phyloP scores from a whole-genome alignment of 1,140 invertebrate species.

The Cydia fagiglandana region DNA sequence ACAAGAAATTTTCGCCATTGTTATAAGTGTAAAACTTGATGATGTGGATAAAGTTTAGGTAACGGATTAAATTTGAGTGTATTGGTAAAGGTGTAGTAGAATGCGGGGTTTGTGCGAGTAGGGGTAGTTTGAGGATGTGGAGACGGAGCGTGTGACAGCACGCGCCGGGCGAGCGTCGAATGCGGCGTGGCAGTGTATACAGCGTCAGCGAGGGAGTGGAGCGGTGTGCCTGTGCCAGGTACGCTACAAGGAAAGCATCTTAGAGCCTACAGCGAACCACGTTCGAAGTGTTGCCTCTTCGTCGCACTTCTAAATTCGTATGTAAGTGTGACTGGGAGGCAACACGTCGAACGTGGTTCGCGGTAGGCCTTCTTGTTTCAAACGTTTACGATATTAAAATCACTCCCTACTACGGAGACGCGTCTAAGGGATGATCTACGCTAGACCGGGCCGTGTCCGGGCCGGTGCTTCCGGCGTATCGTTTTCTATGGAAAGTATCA shows the following conservation, averaged over 20 bases:
- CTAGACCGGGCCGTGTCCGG: no score
- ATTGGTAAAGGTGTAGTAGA: conserved; percentile 13
- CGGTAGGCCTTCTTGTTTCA: no score
- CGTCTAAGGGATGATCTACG: no score
- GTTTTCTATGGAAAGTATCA: no score
- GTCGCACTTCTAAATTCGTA: no score
- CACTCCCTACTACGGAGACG: no score
- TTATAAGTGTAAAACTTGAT: conserved; percentile 22
- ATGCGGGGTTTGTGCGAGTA: conserved; percentile 13
- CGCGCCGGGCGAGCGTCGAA: conserved; percentile 49
- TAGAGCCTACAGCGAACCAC: no score
- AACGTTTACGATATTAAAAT: no score
- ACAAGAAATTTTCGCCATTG: background rate
- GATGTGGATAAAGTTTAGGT: conserved; percentile 12
- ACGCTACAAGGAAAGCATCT: conserved; percentile 12
- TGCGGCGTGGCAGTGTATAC: conserved; percentile 73
- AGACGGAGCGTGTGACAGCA: conserved; percentile 45
- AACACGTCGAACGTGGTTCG: no score
- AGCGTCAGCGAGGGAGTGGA: conserved; percentile 73
- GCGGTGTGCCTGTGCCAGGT: conserved; percentile 72
- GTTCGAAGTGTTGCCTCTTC: no score
- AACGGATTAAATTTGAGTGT: background rate
- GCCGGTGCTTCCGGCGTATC: no score
- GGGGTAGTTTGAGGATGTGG: conserved; percentile 41
- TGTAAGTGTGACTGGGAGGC: no score